Base-by-base conservation (phyloP, 1,140 invertebrate species). In the Theocolax elegans region DNA sequence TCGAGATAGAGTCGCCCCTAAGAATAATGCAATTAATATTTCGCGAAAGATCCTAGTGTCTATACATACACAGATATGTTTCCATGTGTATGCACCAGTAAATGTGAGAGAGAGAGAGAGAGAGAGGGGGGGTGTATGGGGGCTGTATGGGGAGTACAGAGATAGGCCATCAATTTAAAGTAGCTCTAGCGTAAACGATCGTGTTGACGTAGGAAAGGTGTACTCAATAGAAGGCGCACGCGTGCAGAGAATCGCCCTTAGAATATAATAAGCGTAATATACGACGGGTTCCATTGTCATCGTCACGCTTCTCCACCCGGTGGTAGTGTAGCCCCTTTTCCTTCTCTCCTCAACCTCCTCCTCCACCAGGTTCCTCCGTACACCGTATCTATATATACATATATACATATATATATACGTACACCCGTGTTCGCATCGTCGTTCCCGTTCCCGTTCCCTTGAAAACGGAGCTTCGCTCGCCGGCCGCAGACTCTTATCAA, bases 211-310 rank as follows among this genome's bases (percentile, higher is more conserved):
- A 29, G 9, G 38, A 67, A 56, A 67, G 66, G 31, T 60, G 48
- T 42, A 35, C 31, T 27, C 17, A 42, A 59, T 46, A 44, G 42
- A 25, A 35, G 64, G 9, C 44, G 13, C 40, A 48, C 48, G 49
- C 67, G 51, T 53, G 67, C 46, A 19, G 21, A 51, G 59, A 56
- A 62, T 63, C 46, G 3, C 51, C 27, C n/a, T 21, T 3, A 19
- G 27, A 21, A 64, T 64, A 71, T 71, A 71, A 71, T 71, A 71
- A 71, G 62, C 62, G 62, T 71, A 71, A 71, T 71, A 71, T 65
- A 59, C 54, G 53, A 19, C 59, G 53, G 53, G 21, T 29, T 19
- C 69, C 46, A 71, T 71, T 71, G 69, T 71, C 69, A 71, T 71
- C 69, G 69, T 71, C 69, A 71, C 69, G 69, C 69, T 59, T 19